Conservation (phyloP, 2,888 invertebrate genomes). For the Meghimatium bilineatum region DNA sequence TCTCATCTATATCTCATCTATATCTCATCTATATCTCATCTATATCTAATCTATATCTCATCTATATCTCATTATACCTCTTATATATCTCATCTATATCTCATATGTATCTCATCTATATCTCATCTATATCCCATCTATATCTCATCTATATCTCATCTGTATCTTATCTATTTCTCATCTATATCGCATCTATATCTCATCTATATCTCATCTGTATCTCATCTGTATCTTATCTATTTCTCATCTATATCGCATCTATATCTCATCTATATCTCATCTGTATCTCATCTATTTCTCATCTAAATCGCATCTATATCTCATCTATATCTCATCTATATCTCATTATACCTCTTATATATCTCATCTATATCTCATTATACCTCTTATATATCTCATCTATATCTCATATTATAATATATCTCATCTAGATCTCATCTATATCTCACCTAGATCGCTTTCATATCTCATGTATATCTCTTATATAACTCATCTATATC, state of each 20-base stretch:
- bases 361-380: not conserved
- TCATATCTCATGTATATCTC: too few species aligned
- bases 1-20: slow-evolving; percentile 14
- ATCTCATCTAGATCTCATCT: too few species aligned
- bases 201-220: not conserved
- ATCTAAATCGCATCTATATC: slow-evolving; percentile 8
- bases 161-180: too few species aligned
- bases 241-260: not conserved
- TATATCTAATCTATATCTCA: not conserved
- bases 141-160: too few species aligned
- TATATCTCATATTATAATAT: too few species aligned
- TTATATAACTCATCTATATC: too few species aligned
- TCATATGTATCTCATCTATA: too few species aligned
- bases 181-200: too few species aligned
- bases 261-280: not conserved
- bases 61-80: not conserved
- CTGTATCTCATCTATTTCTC: not conserved
- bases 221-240: not conserved
- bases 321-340: slow-evolving; percentile 3
- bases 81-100: not conserved
- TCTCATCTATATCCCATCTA: too few species aligned
- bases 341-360: not conserved
- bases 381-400: not conserved
- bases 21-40: not conserved
- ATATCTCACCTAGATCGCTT: too few species aligned